Conservation (phyloP, 2,113 vertebrate species). For the Panthera tigris region DNA sequence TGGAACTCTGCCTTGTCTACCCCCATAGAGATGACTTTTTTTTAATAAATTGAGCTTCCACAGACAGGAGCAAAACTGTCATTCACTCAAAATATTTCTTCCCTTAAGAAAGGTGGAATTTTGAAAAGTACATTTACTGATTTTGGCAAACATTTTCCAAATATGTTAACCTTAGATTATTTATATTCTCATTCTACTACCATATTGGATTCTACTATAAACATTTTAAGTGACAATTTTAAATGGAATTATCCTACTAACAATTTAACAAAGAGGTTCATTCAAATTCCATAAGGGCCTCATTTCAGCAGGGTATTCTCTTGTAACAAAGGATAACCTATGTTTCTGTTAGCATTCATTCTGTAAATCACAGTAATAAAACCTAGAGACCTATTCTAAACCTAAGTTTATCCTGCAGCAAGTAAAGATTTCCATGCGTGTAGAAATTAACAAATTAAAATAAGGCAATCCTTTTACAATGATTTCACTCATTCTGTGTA, state of each 20-base stretch:
- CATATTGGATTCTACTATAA: neutral
- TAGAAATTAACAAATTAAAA: conserved; percentile 17
- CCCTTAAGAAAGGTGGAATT: neutral
- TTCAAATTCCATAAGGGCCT: conserved; percentile 19
- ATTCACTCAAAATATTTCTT: conserved; percentile 32
- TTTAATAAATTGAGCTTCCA: conserved; percentile 19
- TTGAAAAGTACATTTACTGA: neutral
- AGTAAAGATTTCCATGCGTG: neutral
- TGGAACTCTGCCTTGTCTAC: neutral
- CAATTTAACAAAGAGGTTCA: neutral
- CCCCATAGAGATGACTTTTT: neutral
- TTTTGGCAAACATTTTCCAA: neutral
- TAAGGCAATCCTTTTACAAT: conserved; percentile 15
- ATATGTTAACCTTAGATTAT: neutral
- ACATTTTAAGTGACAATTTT: conserved; percentile 36
- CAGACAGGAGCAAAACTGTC: neutral
- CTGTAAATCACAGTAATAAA: neutral
- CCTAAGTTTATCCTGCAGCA: neutral
- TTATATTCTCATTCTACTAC: neutral
- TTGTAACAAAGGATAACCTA: neutral
- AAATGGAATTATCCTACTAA: conserved; percentile 32
- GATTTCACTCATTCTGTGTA: neutral
- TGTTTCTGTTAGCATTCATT: neutral
- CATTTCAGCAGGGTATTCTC: neutral
- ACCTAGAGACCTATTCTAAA: neutral